A percentile compares a stretch with the other conserved stretches of the same genome.
phyloP scores from a whole-genome alignment of 1,140 invertebrate genomes.

The Conopomorpha cramerella region DNA sequence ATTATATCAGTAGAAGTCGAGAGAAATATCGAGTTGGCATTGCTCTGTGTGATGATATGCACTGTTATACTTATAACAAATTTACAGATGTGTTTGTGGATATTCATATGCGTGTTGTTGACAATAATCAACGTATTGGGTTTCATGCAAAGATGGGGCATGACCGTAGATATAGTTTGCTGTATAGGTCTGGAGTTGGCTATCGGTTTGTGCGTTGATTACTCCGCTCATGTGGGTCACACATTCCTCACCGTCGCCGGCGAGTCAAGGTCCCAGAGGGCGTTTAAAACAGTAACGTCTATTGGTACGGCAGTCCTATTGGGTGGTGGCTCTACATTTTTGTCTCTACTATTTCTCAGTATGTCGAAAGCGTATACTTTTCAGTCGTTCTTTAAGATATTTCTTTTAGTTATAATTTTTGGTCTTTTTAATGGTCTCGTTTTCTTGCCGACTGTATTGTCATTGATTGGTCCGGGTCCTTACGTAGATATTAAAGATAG shows the following conservation, averaged over 20 bases:
- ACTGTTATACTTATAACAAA: constrained; percentile 83
- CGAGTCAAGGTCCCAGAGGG: constrained; percentile 65
- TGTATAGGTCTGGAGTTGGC: constrained; percentile 83
- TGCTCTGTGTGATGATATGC: constrained; percentile 80
- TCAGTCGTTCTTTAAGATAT: constrained; percentile 81
- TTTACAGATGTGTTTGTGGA: constrained; percentile 76
- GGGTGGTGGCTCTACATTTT: constrained; percentile 79
- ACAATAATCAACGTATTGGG: constrained; percentile 83
- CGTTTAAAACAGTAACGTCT: constrained; percentile 70
- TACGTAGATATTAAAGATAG: constrained; percentile 26
- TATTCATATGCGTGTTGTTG: constrained; percentile 75
- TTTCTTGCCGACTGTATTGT: constrained; percentile 75
- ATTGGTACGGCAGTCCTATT: constrained; percentile 82
- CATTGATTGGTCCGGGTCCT: constrained; percentile 69
- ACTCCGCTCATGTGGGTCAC: constrained; percentile 87
- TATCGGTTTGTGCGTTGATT: constrained; percentile 88
- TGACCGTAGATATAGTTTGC: constrained; percentile 85
- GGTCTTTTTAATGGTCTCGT: constrained; percentile 78
- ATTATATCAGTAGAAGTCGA: constrained; percentile 77
- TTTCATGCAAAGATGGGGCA: constrained; percentile 78
- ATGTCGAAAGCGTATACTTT: constrained; percentile 81
- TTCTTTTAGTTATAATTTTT: constrained; percentile 75
- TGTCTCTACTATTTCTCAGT: constrained; percentile 74
- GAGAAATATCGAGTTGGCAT: constrained; percentile 78
- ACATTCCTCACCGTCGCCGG: constrained; percentile 68